Percentiles rank a stretch among this genome's conserved stretches.
Evolutionary conservation across 2,888 invertebrate species (phyloP).

Genomic region (Catocala sponsa): DNA sequence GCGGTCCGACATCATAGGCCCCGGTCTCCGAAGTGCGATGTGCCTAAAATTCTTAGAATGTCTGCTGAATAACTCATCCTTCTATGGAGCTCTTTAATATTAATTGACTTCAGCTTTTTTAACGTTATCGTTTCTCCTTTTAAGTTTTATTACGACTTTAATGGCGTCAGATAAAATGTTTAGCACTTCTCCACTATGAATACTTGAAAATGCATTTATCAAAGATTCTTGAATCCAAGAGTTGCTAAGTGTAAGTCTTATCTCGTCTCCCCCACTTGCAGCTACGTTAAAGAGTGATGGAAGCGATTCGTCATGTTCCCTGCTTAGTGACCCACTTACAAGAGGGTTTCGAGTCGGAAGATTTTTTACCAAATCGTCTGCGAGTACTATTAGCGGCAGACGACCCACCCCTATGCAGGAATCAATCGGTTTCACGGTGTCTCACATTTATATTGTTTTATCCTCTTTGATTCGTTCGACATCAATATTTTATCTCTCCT

Average conservation of each 20-base stretch:
- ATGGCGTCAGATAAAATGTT: constrained; percentile 30
- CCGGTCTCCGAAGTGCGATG: constrained; percentile 61
- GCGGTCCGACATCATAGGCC: constrained; percentile 79
- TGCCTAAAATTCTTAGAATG: constrained; percentile 81
- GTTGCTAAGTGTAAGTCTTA: constrained; percentile 72
- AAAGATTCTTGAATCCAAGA: constrained; percentile 56
- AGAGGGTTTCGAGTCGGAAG: constrained; percentile 56
- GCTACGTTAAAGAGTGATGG: constrained; percentile 74
- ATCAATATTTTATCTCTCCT: constrained; percentile 28
- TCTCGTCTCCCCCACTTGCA: constrained; percentile 67
- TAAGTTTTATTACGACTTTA: constrained; percentile 23
- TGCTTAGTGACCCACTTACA: constrained; percentile 76
- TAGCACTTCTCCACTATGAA: constrained; percentile 35
- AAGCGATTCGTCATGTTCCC: constrained; percentile 80
- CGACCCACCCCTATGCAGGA: constrained; percentile 63
- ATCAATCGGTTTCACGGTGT: constrained; percentile 71
- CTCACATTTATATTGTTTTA: constrained; percentile 67
- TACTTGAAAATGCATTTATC: constrained; percentile 61
- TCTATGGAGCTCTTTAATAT: constrained; percentile 68
- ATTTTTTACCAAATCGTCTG: constrained; percentile 63
- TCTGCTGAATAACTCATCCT: constrained; percentile 75
- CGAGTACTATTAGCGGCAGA: constrained; percentile 59
- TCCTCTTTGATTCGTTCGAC: constrained; percentile 56
- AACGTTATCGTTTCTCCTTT: constrained; percentile 37
- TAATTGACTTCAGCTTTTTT: constrained; percentile 52